These are phyloP conservation scores for Hyla sarda DNA, from an alignment of 2,113 vertebrate species.

Conservation along the genomic window DNA sequence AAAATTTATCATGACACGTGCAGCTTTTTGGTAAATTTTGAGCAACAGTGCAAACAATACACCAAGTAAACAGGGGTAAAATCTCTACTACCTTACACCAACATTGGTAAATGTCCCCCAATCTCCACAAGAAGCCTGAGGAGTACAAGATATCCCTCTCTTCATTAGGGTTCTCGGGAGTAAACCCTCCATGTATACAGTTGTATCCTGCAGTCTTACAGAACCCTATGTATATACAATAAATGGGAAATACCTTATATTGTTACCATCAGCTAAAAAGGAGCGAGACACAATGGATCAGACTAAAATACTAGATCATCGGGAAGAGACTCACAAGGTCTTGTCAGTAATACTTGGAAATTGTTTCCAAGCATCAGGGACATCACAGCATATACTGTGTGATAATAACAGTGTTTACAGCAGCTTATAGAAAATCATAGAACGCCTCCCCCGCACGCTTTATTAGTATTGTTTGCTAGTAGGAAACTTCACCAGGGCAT, in stretches of 20 bases:
- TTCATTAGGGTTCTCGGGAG: too few relatives aligned
- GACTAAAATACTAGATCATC: not conserved
- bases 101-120: too few relatives aligned
- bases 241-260: not conserved
- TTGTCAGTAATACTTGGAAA: not conserved
- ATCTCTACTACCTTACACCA: too few relatives aligned
- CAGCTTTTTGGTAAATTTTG: too few relatives aligned
- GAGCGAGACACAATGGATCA: not conserved
- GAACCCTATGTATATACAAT: not conserved
- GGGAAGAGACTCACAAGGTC: conserved; percentile 15
- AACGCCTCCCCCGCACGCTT: not conserved
- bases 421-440: conserved; percentile 10
- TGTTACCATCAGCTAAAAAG: not conserved
- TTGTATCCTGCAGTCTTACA: too few relatives aligned
- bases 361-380: conserved; percentile 1
- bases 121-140: too few relatives aligned
- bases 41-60: too few relatives aligned
- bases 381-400: not conserved
- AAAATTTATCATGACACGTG: too few relatives aligned
- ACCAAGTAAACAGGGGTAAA: too few relatives aligned
- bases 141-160: too few relatives aligned
- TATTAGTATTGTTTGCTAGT: not conserved
- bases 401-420: conserved; percentile 33
- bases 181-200: too few relatives aligned
- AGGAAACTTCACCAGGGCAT: not conserved